Evolutionary conservation across 2,113 vertebrate species (phyloP).

Genomic region (Tursiops truncatus): DNA sequence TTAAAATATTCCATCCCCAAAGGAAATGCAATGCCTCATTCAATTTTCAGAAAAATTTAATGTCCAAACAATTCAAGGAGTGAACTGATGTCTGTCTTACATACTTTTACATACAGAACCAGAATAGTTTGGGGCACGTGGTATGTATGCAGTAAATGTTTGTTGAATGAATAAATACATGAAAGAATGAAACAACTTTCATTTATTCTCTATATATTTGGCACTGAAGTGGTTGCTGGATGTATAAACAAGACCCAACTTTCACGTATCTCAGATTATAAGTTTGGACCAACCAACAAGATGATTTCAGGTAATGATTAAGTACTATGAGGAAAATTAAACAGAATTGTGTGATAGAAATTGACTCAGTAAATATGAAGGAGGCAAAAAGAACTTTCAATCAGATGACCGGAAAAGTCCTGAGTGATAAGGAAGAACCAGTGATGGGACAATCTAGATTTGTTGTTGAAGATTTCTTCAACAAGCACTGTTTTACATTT

Average conservation of each 20-base stretch:
- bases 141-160: background rate
- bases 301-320: background rate
- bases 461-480: background rate
- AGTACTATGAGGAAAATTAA: background rate
- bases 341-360: background rate
- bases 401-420: background rate
- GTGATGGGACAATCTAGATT: background rate
- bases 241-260: background rate
- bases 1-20: background rate
- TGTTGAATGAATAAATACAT: conserved; percentile 3
- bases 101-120: background rate
- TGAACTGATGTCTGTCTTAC: background rate
- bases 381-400: background rate
- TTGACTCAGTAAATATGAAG: background rate
- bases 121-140: background rate
- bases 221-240: background rate
- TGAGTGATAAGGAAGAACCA: background rate
- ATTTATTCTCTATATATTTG: background rate
- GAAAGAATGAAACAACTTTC: background rate
- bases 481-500: background rate
- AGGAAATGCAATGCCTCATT: background rate
- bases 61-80: background rate
- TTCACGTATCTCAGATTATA: background rate
- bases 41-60: background rate
- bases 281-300: background rate